Conservation (phyloP, 2,888 invertebrate genomes). For the Rhopalosiphum nymphaeae region DNA sequence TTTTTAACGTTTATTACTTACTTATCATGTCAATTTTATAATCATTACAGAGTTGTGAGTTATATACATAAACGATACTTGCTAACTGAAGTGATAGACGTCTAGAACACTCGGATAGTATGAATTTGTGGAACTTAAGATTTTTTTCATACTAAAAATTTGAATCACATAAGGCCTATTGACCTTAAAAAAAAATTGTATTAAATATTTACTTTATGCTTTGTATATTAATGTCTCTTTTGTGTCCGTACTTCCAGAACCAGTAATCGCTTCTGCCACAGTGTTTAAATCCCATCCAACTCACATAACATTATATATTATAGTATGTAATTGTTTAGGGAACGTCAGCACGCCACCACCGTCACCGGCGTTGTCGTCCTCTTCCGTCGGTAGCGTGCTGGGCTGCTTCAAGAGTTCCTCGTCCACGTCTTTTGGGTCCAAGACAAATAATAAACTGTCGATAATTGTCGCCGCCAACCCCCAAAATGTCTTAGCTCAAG, state of each 20-base stretch:
- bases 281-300: neutral
- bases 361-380: slow-evolving; percentile 68
- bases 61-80: neutral
- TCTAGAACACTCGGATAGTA: neutral
- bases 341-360: slow-evolving; percentile 68
- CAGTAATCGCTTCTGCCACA: neutral
- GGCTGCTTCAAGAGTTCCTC: slow-evolving; percentile 55
- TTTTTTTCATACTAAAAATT: neutral
- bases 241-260: neutral
- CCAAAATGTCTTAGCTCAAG: slow-evolving; percentile 52
- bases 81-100: neutral
- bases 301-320: neutral
- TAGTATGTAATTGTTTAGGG: slow-evolving; percentile 63
- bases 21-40: neutral
- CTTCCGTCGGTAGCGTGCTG: slow-evolving; percentile 66
- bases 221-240: neutral
- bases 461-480: slow-evolving; percentile 31
- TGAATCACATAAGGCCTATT: neutral
- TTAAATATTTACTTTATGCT: neutral
- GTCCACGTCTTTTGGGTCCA: slow-evolving; percentile 58
- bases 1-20: neutral
- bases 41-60: neutral
- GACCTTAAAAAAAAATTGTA: neutral
- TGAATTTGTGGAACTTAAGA: neutral
- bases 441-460: slow-evolving; percentile 50